Evolutionary conservation across 2,113 vertebrate genomes (phyloP), one percentile per base, ranked within the genome.

Genomic region (Trogon surrucura): DNA sequence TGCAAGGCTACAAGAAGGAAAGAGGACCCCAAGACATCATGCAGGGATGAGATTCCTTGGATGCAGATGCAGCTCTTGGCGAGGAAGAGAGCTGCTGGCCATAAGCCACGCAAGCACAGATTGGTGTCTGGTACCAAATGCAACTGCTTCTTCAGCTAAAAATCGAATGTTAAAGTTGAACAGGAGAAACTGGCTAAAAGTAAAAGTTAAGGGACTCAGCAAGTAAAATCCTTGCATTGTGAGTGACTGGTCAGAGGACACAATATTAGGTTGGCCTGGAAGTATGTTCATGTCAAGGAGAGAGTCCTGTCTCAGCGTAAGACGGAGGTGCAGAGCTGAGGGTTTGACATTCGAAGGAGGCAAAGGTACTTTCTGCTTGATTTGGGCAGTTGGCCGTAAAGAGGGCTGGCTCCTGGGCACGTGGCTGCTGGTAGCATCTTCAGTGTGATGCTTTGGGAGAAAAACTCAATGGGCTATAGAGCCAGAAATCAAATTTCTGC

Each of bases 51-150:
- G 8, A 70, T 70, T 85, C 83, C 67, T 77, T 3, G 21, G 77
- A 44, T 57, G 20, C 61, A 87, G 91, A 66, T 47, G 34, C 51
- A 77, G 6, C 36, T 10, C 36, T 47, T 79, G 77, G 87, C 3
- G 0, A 91, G 73, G 41, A 79, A 38, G 54, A 73, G 66, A 78
- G 75, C 69, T 84, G 93, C 84, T 94, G 87, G 95, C 93, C 25
- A 5, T 0, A 6, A 81, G 96, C 84, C 91, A 84, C 0, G 10
- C 41, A 30, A 21, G 67, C 73, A 74, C 82, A 87, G 91, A 64
- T 45, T 67, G 77, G 65, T 89, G 70, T 25, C 91, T 95, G 93
- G 54, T 88, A 89, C 77, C 64, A 84, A 57, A 47, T 70, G 47
- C 77, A 72, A 41, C 11, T 12, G 36, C 77, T 91, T 56, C 45